Percentiles rank a stretch among this genome's conserved stretches.
Evolutionary conservation across 2,797 vertebrate genomes (phyloP).

Genomic region (Crocidura indochinensis): DNA sequence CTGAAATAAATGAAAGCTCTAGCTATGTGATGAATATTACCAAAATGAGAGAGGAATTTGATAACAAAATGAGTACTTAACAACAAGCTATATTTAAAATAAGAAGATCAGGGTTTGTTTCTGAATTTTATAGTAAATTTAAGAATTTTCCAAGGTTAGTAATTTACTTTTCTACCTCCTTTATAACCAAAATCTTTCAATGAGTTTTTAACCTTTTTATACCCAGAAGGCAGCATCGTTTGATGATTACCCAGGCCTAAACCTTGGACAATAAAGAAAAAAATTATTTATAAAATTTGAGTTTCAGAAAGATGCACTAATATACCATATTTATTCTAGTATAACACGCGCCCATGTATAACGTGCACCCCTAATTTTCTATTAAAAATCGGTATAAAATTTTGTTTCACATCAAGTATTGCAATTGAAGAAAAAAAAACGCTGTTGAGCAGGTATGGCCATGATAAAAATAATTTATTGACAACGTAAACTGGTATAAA

Average conservation of each 20-base stretch:
- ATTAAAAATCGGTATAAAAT: too few species aligned
- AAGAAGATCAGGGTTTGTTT: neutral
- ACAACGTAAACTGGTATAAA: too few species aligned
- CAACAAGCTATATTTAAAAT: neutral
- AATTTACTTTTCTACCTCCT: neutral
- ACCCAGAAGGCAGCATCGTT: neutral
- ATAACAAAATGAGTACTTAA: neutral
- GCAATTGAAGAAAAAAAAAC: too few species aligned
- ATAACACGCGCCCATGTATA: too few species aligned
- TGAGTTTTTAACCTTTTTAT: neutral
- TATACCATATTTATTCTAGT: too few species aligned
- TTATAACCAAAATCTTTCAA: neutral
- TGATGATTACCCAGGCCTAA: constrained; percentile 8
- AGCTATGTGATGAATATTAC: neutral
- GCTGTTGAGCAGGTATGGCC: too few species aligned
- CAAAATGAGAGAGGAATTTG: neutral
- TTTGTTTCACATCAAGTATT: too few species aligned
- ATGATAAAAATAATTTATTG: too few species aligned
- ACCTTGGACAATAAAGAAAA: neutral
- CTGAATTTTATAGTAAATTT: too few species aligned
- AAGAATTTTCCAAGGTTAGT: neutral
- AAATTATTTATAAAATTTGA: neutral
- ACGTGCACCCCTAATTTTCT: too few species aligned
- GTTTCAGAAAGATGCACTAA: neutral
- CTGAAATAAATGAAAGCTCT: neutral